A percentile compares a stretch with the other conserved stretches of the same genome.
Evolutionary conservation across 2,113 vertebrate genomes (phyloP).

Genomic region (Sciurus niger): DNA sequence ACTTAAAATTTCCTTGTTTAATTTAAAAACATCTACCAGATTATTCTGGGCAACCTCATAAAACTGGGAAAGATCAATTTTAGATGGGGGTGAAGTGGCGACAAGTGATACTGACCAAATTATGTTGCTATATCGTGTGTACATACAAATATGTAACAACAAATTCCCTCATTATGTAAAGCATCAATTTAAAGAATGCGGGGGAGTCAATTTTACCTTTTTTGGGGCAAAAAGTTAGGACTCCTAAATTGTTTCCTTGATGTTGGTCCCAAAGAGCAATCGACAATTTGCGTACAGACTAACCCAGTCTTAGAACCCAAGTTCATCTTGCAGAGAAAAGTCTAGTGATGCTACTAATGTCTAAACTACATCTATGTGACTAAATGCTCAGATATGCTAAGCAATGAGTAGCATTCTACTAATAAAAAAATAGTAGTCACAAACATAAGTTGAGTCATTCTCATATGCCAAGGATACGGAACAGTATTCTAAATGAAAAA

Average conservation of each 20-base stretch:
- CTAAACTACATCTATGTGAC: not conserved
- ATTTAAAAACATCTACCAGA: not conserved
- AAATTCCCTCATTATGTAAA: too few species aligned
- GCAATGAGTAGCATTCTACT: not conserved
- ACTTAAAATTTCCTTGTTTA: not conserved
- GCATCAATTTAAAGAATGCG: too few species aligned
- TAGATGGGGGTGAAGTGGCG: too few species aligned
- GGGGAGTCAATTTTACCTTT: not conserved
- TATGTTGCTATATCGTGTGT: too few species aligned
- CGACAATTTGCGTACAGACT: not conserved
- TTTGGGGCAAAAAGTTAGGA: not conserved
- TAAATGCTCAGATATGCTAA: not conserved
- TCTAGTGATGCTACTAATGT: not conserved
- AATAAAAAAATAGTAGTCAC: not conserved
- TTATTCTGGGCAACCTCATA: not conserved
- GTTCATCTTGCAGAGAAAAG: not conserved
- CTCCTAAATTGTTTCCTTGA: not conserved
- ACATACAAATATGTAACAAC: too few species aligned
- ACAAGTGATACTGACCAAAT: too few species aligned
- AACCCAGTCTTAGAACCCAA: not conserved
- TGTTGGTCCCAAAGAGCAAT: not conserved
- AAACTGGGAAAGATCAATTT: not conserved
- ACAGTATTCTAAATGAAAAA: slow-evolving; percentile 11
- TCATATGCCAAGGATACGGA: not conserved
- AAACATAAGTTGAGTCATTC: not conserved